Evolutionary conservation across 1,140 invertebrate species (phyloP), one percentile per base, ranked within the genome.

Genomic region (Physella acuta): DNA sequence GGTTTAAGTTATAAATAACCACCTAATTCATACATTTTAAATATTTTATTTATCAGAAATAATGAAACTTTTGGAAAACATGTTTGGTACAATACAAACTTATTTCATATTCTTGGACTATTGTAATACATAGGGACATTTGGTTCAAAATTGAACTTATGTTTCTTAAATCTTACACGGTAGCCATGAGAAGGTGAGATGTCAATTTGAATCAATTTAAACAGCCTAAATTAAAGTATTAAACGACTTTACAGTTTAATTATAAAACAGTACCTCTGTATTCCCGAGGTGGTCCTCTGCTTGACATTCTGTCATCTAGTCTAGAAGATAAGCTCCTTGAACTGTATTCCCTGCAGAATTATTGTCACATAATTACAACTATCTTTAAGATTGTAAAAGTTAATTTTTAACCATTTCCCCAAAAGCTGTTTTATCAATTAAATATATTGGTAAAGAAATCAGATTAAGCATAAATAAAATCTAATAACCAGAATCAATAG

Each of bases 281-380:
- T 36, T 64, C 62, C 33, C 62, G 49, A 33, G 62, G 62, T 64
- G 62, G 62, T 52, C 62, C 60, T 11, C 60, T 31, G n/a, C 44
- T 34, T 1, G 58, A 17, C 4, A 31, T 33, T 31, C 58, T 8
- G 58, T 31, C 58, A 60, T 60, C 58, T 26, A 49, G 17, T 33
- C 51, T 37, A 11, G 62, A 52, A 1, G 44, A 44, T 2, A 61
- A 3, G 5, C 62, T 31, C 30, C 60, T 36, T 2, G 62, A 64
- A n/a, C 37, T 2, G 24, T 64, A 64, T 11, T 64, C 62, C 49
- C 62, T 64, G 51, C 30, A n/a, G n/a, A n/a, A n/a, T n/a, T n/a
- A n/a, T n/a, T n/a, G n/a, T n/a, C n/a, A n/a, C n/a, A n/a, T n/a
- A n/a, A n/a, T n/a, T n/a, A n/a, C n/a, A n/a, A n/a, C n/a, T n/a